A percentile compares a stretch with the other conserved stretches of the same genome.
Evolutionary conservation across 2,113 vertebrate genomes (phyloP).

Genomic region (Chionomys nivalis): DNA sequence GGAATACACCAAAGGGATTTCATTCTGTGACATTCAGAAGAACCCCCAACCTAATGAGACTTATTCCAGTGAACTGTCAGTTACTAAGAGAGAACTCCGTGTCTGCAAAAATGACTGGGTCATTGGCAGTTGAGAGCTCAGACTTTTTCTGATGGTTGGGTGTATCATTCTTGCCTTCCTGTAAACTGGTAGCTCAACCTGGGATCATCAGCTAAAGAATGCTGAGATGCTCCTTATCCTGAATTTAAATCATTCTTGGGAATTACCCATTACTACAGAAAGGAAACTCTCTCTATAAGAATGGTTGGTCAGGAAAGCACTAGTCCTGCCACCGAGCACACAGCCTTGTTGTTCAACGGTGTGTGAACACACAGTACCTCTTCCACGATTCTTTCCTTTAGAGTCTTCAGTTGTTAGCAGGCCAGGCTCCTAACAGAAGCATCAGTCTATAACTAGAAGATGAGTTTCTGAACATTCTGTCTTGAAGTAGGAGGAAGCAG

Average conservation of each 20-base stretch:
- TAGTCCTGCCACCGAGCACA: fast-evolving
- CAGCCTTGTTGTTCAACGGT: neutral
- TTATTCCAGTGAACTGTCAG: neutral
- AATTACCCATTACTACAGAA: neutral
- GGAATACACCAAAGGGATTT: neutral
- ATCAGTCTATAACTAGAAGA: neutral
- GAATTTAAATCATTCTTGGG: neutral
- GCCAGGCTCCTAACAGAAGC: neutral
- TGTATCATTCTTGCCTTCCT: neutral
- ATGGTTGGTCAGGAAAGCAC: no score
- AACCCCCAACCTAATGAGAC: neutral
- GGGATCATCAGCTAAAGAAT: neutral
- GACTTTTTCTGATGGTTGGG: neutral
- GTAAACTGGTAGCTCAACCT: neutral
- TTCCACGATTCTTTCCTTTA: neutral
- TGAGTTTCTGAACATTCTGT: neutral
- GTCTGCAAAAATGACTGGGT: neutral
- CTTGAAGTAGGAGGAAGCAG: neutral
- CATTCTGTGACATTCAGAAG: neutral
- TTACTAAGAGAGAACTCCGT: neutral
- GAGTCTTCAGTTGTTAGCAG: neutral
- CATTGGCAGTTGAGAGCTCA: neutral
- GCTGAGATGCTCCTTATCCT: neutral
- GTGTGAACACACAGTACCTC: neutral
- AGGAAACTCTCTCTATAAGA: neutral